Evolutionary conservation across 64 coral and sea anemone genomes (phyloP).

Genomic region (Stylophora pistillata): DNA sequence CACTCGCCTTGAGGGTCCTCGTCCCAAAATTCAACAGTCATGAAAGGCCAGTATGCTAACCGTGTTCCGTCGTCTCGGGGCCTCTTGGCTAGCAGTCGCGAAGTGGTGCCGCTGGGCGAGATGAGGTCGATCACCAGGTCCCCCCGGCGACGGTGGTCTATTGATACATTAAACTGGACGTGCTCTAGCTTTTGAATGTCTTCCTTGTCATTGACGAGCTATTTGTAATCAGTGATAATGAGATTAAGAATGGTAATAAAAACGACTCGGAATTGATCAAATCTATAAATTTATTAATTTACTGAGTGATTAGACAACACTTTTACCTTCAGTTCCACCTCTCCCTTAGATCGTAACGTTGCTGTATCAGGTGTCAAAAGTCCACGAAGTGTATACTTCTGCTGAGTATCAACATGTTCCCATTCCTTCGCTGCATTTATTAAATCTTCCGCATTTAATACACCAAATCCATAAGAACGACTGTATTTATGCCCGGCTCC

Average conservation of each 20-base stretch:
- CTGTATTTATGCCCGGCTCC: conserved; percentile 68
- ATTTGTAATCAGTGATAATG: neutral
- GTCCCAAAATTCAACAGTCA: conserved; percentile 73
- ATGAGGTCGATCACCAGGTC: conserved; percentile 63
- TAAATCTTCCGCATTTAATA: conserved; percentile 64
- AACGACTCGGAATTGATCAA: neutral
- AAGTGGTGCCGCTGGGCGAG: conserved; percentile 65
- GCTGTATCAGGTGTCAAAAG: neutral
- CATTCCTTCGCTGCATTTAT: conserved; percentile 63
- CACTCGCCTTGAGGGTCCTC: conserved; percentile 74
- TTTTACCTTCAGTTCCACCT: neutral
- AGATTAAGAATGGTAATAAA: neutral
- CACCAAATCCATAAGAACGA: conserved; percentile 77
- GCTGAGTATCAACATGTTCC: conserved; percentile 69
- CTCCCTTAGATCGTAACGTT: neutral
- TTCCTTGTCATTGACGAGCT: conserved; percentile 1
- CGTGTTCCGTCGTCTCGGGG: conserved; percentile 52
- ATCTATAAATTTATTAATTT: neutral
- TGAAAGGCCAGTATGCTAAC: conserved; percentile 78
- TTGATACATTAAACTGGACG: conserved; percentile 61
- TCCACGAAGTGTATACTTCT: conserved; percentile 26
- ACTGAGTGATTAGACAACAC: too few species aligned
- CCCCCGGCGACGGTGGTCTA: conserved; percentile 65
- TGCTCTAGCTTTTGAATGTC: conserved; percentile 66
- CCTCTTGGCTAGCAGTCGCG: conserved; percentile 54